Evolutionary conservation across 2,113 vertebrate species (phyloP).

Genomic region (Myiozetetes cayanensis): DNA sequence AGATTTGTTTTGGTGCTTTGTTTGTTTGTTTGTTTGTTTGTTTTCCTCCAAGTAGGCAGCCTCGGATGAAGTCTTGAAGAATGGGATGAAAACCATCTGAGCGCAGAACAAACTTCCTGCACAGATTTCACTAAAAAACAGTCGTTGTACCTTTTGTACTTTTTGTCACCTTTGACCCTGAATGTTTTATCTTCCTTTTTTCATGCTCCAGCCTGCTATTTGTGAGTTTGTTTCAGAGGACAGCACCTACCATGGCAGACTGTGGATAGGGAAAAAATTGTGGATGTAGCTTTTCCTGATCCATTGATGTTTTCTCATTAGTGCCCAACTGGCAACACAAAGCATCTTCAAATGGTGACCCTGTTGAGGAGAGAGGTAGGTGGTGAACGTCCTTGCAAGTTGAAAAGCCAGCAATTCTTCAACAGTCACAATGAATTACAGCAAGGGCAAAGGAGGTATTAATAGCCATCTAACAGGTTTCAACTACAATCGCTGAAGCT

Average conservation of each 20-base stretch:
- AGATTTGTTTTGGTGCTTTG: background rate
- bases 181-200: background rate
- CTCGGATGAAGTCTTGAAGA: background rate
- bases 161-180: background rate
- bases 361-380: background rate
- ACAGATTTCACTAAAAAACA: background rate
- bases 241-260: background rate
- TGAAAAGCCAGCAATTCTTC: background rate
- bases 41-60: background rate
- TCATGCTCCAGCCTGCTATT: background rate
- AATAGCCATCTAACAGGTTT: slow-evolving; percentile 17
- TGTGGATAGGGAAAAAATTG: background rate
- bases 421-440: background rate
- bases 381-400: background rate
- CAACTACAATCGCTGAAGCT: background rate
- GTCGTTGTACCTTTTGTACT: background rate
- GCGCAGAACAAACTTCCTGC: background rate
- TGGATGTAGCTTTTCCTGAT: background rate
- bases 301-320: background rate
- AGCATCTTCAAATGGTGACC: background rate
- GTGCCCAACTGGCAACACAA: background rate
- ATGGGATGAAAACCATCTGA: background rate
- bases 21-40: background rate
- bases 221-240: background rate
- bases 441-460: slow-evolving; percentile 1